Percentiles rank a stretch among this genome's conserved stretches.
phyloP scores from a whole-genome alignment of 2,797 vertebrate species.

The Molothrus aeneus region DNA sequence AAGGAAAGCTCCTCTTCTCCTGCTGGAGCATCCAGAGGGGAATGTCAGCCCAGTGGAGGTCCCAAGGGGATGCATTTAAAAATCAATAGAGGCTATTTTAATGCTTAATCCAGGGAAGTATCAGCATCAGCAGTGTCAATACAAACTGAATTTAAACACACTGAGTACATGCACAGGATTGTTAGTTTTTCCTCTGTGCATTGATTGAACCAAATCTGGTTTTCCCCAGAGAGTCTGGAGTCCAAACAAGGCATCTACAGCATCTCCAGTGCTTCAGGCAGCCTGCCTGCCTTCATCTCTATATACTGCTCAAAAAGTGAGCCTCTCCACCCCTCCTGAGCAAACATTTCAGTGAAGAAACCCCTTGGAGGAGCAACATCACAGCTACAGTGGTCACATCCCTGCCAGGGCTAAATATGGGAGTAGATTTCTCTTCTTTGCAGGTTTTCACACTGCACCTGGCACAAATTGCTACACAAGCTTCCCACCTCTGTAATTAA shows the following conservation, averaged over 20 bases:
- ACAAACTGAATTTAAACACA: conserved; percentile 23
- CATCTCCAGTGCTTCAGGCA: background rate
- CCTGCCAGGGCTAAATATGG: background rate
- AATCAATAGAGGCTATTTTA: conserved; percentile 31
- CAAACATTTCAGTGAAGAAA: background rate
- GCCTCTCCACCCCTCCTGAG: background rate
- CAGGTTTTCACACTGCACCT: background rate
- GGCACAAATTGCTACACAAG: background rate
- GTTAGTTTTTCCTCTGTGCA: background rate
- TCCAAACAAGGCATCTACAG: background rate
- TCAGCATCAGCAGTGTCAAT: conserved; percentile 17
- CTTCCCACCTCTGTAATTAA: background rate
- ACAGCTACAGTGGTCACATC: background rate
- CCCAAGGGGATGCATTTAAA: conserved; percentile 14
- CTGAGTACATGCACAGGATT: background rate
- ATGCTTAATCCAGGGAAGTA: background rate
- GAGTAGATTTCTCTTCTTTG: background rate
- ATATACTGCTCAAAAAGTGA: background rate
- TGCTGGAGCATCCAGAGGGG: background rate
- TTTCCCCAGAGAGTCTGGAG: background rate
- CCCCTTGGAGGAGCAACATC: rapidly evolving
- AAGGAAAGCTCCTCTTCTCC: background rate
- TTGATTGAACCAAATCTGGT: background rate
- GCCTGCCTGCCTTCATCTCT: background rate
- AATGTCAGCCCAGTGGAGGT: background rate